Conservation (phyloP, 2,797 vertebrate species). For the Acrossocheilus wenchowensis region DNA sequence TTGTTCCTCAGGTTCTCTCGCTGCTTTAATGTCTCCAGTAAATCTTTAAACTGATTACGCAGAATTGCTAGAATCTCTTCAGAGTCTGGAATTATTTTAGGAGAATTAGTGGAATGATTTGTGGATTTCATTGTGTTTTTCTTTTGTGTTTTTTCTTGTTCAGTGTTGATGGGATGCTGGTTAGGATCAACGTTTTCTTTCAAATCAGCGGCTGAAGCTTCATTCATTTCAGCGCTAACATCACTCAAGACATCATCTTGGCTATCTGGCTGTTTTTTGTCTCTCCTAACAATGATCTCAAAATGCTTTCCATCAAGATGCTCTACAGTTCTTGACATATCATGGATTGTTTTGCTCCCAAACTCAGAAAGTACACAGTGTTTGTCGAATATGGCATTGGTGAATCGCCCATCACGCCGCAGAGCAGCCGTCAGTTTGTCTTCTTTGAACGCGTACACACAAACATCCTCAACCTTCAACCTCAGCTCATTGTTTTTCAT, state of each 20-base stretch:
- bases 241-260: slow-evolving; percentile 1
- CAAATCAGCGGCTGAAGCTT: background rate
- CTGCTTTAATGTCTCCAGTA: slow-evolving; percentile 5
- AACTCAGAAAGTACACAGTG: slow-evolving; percentile 11
- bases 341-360: accelerated
- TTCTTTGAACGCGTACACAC: slow-evolving; percentile 61
- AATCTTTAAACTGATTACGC: background rate
- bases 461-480: background rate
- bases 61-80: background rate
- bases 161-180: background rate
- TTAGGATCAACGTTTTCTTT: background rate
- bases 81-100: background rate
- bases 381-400: background rate
- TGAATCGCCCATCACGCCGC: slow-evolving; percentile 63
- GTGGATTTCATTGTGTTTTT: background rate
- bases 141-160: slow-evolving; percentile 1
- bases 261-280: background rate
- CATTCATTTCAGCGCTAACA: background rate
- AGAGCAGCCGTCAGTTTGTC: slow-evolving; percentile 66
- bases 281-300: background rate
- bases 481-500: slow-evolving; percentile 55
- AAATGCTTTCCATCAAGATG: slow-evolving; percentile 53
- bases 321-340: slow-evolving; percentile 24
- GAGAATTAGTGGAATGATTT: background rate
- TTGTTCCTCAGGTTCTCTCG: slow-evolving; percentile 18